phyloP scores from a whole-genome alignment of 2,797 vertebrate species.

The Bradypodion ventrale region DNA sequence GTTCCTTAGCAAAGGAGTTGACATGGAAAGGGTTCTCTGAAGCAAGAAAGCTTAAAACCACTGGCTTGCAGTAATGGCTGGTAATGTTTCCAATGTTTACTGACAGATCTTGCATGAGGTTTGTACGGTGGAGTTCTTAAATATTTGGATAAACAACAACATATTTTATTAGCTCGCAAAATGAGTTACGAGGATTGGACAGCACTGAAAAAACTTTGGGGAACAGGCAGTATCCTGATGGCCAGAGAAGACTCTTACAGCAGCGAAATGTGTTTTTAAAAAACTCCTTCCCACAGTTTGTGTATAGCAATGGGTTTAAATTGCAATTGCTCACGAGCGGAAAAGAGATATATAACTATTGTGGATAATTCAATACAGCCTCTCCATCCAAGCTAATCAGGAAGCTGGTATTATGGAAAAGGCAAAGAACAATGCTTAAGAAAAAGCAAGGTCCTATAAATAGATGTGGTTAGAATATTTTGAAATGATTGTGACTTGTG shows the following conservation, averaged over 20 bases:
- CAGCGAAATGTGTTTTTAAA: not conserved
- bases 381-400: conserved; percentile 3
- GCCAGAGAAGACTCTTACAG: not conserved
- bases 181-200: not conserved
- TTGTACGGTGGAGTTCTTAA: conserved; percentile 6
- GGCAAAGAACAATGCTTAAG: not conserved
- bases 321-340: not conserved
- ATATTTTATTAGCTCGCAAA: not conserved
- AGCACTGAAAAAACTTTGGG: not conserved
- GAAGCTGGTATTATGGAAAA: not conserved
- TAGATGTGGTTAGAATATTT: not conserved
- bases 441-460: not conserved
- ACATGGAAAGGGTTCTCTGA: conserved; percentile 6
- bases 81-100: conserved; percentile 20
- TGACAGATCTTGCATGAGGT: conserved; percentile 20
- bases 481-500: not conserved
- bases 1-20: conserved; percentile 1
- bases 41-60: not conserved
- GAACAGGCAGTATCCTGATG: not conserved
- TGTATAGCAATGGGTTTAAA: not conserved
- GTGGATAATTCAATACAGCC: conserved; percentile 14
- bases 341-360: not conserved
- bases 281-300: not conserved
- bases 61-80: not conserved
- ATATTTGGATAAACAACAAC: conserved; percentile 16